Conservation (phyloP, 2,797 vertebrate genomes). For the Microctenopoma stevenorrisi region DNA sequence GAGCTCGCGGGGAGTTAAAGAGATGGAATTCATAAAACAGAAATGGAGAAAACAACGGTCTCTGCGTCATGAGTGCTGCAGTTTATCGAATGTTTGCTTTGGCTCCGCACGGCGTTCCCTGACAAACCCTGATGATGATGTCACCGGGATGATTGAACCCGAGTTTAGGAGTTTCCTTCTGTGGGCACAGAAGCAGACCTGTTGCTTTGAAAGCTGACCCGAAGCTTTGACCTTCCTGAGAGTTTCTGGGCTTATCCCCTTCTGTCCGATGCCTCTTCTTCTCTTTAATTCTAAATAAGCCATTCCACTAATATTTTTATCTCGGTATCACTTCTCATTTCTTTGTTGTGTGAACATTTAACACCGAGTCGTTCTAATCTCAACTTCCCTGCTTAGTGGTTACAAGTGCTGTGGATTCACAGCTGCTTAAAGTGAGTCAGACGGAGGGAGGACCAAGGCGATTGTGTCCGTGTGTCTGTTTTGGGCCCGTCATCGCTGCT, state of each 20-base stretch:
- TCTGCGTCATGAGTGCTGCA: no score
- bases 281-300: no score
- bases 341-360: no score
- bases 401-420: not conserved
- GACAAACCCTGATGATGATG: no score
- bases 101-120: no score
- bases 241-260: not conserved
- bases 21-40: not conserved
- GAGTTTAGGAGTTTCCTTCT: no score
- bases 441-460: not conserved
- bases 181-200: not conserved
- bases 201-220: not conserved
- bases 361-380: not conserved
- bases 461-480: not conserved
- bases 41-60: conserved; percentile 9
- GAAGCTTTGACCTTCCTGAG: conserved; percentile 3
- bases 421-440: not conserved
- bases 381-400: conserved; percentile 13
- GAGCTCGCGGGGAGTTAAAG: conserved; percentile 9
- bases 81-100: no score
- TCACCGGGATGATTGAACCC: no score
- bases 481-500: not conserved
- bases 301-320: no score
- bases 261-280: not conserved
- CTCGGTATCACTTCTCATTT: no score